Evolutionary conservation across 2,113 vertebrate species (phyloP).

Genomic region (Dromaius novaehollandiae): DNA sequence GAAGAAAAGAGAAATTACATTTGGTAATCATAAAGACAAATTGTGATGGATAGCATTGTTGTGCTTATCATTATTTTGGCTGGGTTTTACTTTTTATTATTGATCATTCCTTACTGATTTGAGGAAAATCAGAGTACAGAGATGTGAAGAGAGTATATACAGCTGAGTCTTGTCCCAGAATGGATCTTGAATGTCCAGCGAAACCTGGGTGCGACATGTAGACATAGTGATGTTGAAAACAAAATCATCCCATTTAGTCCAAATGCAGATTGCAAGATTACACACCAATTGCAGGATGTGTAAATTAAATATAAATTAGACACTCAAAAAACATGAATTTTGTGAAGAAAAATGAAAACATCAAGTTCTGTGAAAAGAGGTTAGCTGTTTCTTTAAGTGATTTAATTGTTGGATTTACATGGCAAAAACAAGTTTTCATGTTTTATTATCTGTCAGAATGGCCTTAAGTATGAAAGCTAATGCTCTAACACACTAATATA

Average conservation of each 20-base stretch:
- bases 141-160: neutral
- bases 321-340: neutral
- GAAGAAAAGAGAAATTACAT: neutral
- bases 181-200: neutral
- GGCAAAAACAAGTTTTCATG: constrained; percentile 24
- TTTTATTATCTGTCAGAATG: constrained; percentile 43
- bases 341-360: constrained; percentile 1
- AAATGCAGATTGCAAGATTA: too few relatives aligned
- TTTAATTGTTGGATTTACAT: constrained; percentile 25
- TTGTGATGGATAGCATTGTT: neutral
- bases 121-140: neutral
- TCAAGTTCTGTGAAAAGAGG: constrained; percentile 26
- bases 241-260: neutral
- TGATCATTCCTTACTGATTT: neutral
- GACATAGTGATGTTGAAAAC: neutral
- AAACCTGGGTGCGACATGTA: neutral
- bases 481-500: constrained; percentile 32
- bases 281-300: too few relatives aligned
- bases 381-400: constrained; percentile 55
- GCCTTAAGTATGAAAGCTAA: constrained; percentile 58
- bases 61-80: neutral
- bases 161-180: neutral
- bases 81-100: neutral
- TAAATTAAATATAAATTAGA: constrained; percentile 42
- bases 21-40: neutral